Base-by-base conservation (phyloP, 2,888 invertebrate species). In the Tiliacea aurago region DNA sequence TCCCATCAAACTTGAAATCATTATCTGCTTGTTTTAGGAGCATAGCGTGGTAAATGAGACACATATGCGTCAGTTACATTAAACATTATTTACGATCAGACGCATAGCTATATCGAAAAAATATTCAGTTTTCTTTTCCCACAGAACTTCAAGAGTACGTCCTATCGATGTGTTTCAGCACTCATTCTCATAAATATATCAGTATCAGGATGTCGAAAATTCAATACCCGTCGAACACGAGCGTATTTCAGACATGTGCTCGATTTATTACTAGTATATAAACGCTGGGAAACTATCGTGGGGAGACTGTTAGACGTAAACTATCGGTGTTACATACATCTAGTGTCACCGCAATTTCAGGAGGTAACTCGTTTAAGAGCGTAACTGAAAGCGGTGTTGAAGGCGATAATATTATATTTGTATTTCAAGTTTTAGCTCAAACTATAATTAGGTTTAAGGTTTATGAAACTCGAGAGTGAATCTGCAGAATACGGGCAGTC, bases 171-270 rank as follows among this genome's bases (percentile, higher is more conserved):
- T 63, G 47, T 53, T 68, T 47, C 20, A 58, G 47, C 20, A 41
- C 55, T 37, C 45, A 23, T 41, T 58, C 45, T 73, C 66, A 70
- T 80, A 80, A 58, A 78, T 78, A 73, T 78, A 77, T 71, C 23
- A 72, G 61, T 76, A 73, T 75, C 73, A 79, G 79, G 20, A 73
- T 66, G 72, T 74, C 81, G 75, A 79, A 71, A 68, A 81, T 78
- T 80, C 76, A 80, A 73, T 80, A 71, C 53, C 43, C 69, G 62
- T 80, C 66, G 58, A 58, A 73, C 53, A 56, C 56, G 53, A 67
- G 23, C 59, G 70, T 81, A 81, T 65, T 51, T 71, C 45, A 63
- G 69, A 67, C 69, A 58, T 69, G 70, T 68, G n/a, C 63, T 43
- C 78, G 62, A 81, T 81, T 81, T 81, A 81, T 81, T 71, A 53